Evolutionary conservation across 2,113 vertebrate genomes (phyloP), one percentile per base, ranked within the genome.

Genomic region (Limnothrissa miodon): DNA sequence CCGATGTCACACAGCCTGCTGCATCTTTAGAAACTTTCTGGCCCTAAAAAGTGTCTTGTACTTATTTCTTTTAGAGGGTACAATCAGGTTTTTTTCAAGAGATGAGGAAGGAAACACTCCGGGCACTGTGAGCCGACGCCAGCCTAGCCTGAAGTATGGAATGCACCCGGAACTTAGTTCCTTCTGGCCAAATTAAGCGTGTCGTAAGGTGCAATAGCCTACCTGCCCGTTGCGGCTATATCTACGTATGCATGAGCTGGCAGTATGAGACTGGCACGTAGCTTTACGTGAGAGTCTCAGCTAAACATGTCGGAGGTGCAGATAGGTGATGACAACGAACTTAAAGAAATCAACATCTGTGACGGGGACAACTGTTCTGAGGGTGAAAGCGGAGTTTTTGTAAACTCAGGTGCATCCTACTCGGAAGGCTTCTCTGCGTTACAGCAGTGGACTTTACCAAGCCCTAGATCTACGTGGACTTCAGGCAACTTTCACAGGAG

Each of bases 271-370:
- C 78, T 33, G 29, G 53, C 45, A 83, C 1, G 78, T 1, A 15
- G 6, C 23, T 8, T 33, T 0, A 25, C 5, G 2, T 23, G 7
- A 7, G 0, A 78, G 39, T 10, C 39, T 11, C 25, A 19, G 15
- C 86, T 80, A 85, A 95, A 93, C 91, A 90, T 93, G 84, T 89
- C 91, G 39, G 80, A 59, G 42, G 83, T 86, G 33, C 53, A 88
- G 39, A 8, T 89, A 19, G 80, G 62, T 81, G 83, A 87, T 46
- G 83, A 87, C 45, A 80, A 45, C 0, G 92, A 95, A 89, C 92
- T 95, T 89, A 90, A 90, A 80, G 92, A 94, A 90, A 90, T 93
- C 85, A 93, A 94, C 92, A 93, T 94, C 90, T 92, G 93, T 48
- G 91, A 91, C 85, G 85, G 45, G 1, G 87, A 86, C 21, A 78